Evolutionary conservation across 2,888 invertebrate species (phyloP).

Genomic region (Apotomis turbidana): DNA sequence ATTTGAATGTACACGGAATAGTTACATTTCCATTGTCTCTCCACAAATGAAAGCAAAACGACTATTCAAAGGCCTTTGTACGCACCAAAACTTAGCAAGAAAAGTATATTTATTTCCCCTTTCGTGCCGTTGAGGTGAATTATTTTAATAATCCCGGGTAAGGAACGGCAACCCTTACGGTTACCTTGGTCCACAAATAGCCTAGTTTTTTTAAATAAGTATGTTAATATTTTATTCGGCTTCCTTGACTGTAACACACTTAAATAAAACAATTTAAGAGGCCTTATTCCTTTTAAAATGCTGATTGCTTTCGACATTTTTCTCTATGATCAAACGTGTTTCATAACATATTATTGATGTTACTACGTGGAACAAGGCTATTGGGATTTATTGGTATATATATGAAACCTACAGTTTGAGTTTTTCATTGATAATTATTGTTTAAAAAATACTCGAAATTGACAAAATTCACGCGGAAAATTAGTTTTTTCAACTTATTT

Average conservation of each 20-base stretch:
- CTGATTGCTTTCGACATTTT: too few species aligned
- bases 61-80: constrained; percentile 14
- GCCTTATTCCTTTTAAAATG: too few species aligned
- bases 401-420: too few species aligned
- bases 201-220: not conserved
- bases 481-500: too few species aligned
- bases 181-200: constrained; percentile 1
- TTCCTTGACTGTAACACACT: not conserved
- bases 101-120: constrained; percentile 12
- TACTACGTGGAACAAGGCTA: too few species aligned
- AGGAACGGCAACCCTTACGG: not conserved
- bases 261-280: too few species aligned
- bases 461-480: too few species aligned
- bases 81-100: not conserved
- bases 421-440: too few species aligned
- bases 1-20: constrained; percentile 5
- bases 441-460: too few species aligned
- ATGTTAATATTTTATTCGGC: not conserved
- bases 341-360: too few species aligned
- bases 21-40: constrained; percentile 1
- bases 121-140: constrained; percentile 24
- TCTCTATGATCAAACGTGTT: too few species aligned
- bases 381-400: too few species aligned
- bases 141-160: constrained; percentile 31
- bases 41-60: constrained; percentile 10